Percentiles rank a stretch among this genome's conserved stretches.
These are phyloP conservation scores for Ctenopoma multispine DNA, from an alignment of 2,797 vertebrate species.

Conservation along the genomic window DNA sequence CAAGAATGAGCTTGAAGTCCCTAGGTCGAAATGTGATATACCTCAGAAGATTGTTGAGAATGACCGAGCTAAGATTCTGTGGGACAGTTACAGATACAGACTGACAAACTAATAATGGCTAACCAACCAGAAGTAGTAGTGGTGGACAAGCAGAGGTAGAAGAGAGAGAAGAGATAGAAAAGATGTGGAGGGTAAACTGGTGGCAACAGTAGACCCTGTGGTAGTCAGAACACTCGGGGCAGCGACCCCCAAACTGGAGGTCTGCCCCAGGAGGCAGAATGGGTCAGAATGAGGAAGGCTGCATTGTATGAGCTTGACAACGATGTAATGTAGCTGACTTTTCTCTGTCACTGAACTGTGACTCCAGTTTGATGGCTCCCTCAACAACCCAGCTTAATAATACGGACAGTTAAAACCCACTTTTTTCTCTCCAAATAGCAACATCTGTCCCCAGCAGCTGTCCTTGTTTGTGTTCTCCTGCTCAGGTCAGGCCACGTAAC, in stretches of 20 bases:
- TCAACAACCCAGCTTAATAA: conserved; percentile 53
- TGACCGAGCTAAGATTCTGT: no score
- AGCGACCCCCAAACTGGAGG: no score
- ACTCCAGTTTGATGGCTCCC: conserved; percentile 32
- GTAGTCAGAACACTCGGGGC: no score
- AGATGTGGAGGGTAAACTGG: not conserved
- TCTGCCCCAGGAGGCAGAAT: not conserved
- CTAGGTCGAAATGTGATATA: no score
- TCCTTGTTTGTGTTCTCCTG: conserved; percentile 64
- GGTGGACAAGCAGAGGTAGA: no score
- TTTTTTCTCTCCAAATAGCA: conserved; percentile 60
- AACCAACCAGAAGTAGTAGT: no score
- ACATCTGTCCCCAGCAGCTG: conserved; percentile 80
- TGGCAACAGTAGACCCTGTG: conserved; percentile 1
- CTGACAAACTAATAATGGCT: no score
- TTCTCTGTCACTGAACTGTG: conserved; percentile 27
- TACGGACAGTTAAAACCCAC: conserved; percentile 52
- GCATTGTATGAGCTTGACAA: conserved; percentile 42
- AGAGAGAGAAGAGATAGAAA: no score
- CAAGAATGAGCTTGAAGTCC: no score
- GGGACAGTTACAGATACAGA: no score
- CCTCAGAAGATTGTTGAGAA: no score
- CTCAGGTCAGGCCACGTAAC: conserved; percentile 60
- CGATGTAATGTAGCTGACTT: not conserved
- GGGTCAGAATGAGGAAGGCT: conserved; percentile 26